phyloP scores from a whole-genome alignment of 2,888 invertebrate genomes.

The Eretmocerus hayati region DNA sequence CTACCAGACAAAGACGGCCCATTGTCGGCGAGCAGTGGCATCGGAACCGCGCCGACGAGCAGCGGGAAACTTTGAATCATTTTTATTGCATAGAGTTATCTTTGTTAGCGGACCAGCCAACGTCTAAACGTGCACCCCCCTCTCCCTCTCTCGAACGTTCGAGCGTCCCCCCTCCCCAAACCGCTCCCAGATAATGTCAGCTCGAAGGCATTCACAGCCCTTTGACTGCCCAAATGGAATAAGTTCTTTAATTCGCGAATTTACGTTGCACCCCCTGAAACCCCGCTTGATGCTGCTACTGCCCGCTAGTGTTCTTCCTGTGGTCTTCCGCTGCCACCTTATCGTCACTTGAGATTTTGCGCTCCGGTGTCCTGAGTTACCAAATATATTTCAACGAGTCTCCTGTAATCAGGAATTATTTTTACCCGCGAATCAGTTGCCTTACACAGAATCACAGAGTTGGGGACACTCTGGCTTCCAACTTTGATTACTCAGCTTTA shows the following conservation, averaged over 20 bases:
- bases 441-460: slow-evolving; percentile 2
- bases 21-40: slow-evolving; percentile 46
- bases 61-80: slow-evolving; percentile 49
- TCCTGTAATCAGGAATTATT: slow-evolving; percentile 14
- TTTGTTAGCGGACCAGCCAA: slow-evolving; percentile 46
- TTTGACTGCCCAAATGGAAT: slow-evolving; percentile 47
- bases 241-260: slow-evolving; percentile 48
- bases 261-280: slow-evolving; percentile 29
- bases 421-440: slow-evolving; percentile 9
- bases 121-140: slow-evolving; percentile 44
- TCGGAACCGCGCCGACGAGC: slow-evolving; percentile 47
- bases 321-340: slow-evolving; percentile 2
- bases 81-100: slow-evolving; percentile 49
- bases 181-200: slow-evolving; percentile 41
- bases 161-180: slow-evolving; percentile 30
- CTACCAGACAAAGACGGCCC: slow-evolving; percentile 48
- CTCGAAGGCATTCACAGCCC: slow-evolving; percentile 47
- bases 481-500: slow-evolving; percentile 15
- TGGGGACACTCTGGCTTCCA: neutral
- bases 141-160: slow-evolving; percentile 24
- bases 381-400: slow-evolving; percentile 15
- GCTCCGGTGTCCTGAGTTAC: neutral
- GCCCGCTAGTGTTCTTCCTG: neutral
- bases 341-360: slow-evolving; percentile 10
- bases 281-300: too few relatives aligned